A percentile compares a stretch with the other conserved stretches of the same genome.
Conservation (phyloP, 2,113 vertebrate species). For the Tragelaphus imberbis region DNA sequence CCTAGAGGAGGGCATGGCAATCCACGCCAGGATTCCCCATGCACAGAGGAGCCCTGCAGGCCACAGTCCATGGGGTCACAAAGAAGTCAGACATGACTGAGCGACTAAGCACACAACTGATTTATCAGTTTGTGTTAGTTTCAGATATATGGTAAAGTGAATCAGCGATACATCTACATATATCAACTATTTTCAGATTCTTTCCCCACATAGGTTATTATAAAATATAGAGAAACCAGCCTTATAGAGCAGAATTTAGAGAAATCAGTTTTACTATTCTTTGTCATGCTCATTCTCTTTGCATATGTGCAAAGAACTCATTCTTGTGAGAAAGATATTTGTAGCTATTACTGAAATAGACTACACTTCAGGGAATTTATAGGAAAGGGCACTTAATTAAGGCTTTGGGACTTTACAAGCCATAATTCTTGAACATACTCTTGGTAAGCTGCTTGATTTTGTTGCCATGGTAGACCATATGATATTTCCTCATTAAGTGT, state of each 20-base stretch:
- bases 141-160: not conserved
- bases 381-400: slow-evolving; percentile 70
- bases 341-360: slow-evolving; percentile 59
- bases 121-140: not conserved
- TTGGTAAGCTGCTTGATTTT: slow-evolving; percentile 27
- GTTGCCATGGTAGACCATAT: not conserved
- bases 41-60: not conserved
- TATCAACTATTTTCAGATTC: not conserved
- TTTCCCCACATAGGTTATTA: not conserved
- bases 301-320: not conserved
- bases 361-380: slow-evolving; percentile 60
- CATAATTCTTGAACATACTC: slow-evolving; percentile 36
- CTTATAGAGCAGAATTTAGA: not conserved
- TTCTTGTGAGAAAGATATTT: slow-evolving; percentile 32
- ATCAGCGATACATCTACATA: not conserved
- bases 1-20: not conserved
- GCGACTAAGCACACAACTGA: not conserved
- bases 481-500: slow-evolving; percentile 43
- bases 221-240: not conserved
- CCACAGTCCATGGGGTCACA: not conserved
- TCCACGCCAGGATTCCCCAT: not conserved
- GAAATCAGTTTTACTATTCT: not conserved
- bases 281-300: not conserved
- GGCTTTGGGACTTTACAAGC: slow-evolving; percentile 28
- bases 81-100: not conserved